Evolutionary conservation across 2,113 vertebrate genomes (phyloP).

Genomic region (Colistium nudipinnis): DNA sequence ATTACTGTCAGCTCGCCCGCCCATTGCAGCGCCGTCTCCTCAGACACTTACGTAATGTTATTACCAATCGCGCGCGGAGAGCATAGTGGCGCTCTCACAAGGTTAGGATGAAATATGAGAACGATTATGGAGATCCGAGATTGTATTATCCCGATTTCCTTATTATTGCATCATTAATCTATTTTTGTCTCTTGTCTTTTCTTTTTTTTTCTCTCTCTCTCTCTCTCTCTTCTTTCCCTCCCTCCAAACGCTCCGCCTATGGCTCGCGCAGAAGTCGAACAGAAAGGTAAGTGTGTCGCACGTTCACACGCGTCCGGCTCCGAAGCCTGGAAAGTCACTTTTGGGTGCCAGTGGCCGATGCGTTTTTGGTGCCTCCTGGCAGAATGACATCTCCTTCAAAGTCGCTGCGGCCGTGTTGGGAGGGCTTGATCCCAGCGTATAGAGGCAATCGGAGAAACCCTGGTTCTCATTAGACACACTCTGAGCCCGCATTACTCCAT

Average conservation of each 20-base stretch:
- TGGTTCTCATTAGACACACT: slow-evolving; percentile 70
- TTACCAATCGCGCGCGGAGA: slow-evolving; percentile 75
- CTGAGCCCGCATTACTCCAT: slow-evolving; percentile 44
- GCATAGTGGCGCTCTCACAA: slow-evolving; percentile 75
- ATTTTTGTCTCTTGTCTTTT: slow-evolving; percentile 94
- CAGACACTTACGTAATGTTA: slow-evolving; percentile 72
- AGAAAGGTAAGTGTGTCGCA: slow-evolving; percentile 93
- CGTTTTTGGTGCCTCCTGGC: slow-evolving; percentile 52
- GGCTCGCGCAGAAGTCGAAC: slow-evolving; percentile 94
- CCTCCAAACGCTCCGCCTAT: slow-evolving; percentile 81
- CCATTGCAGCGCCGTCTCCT: slow-evolving; percentile 49
- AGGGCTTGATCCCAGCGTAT: slow-evolving; percentile 62
- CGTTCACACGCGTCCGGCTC: slow-evolving; percentile 32
- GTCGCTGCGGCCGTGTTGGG: slow-evolving; percentile 64
- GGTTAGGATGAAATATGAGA: slow-evolving; percentile 81
- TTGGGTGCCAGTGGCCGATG: slow-evolving; percentile 45
- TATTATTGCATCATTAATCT: slow-evolving; percentile 97
- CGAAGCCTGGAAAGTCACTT: slow-evolving; percentile 29
- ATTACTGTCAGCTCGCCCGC: slow-evolving; percentile 62
- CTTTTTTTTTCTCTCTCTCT: slow-evolving; percentile 88
- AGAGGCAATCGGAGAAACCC: slow-evolving; percentile 66
- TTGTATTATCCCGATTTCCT: slow-evolving; percentile 82
- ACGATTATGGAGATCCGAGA: slow-evolving; percentile 76
- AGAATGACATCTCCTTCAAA: slow-evolving; percentile 63
- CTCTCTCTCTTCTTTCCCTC: slow-evolving; percentile 83